phyloP scores from a whole-genome alignment of 2,113 vertebrate genomes.

The Panurus biarmicus region DNA sequence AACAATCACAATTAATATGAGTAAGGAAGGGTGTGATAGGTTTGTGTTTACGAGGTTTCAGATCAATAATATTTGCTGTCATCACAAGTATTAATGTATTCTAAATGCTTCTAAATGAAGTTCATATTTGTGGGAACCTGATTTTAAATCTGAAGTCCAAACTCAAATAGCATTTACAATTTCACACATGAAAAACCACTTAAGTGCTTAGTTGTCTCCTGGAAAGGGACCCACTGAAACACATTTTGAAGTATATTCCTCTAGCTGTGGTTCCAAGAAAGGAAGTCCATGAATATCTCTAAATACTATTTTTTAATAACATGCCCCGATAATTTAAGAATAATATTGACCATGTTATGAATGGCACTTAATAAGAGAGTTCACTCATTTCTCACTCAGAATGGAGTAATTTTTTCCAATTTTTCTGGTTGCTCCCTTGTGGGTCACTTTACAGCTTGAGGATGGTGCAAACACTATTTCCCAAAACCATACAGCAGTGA shows the following conservation, averaged over 20 bases:
- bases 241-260: not conserved
- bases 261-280: not conserved
- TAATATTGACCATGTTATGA: not conserved
- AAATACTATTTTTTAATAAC: not conserved
- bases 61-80: not conserved
- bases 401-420: not conserved
- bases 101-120: not conserved
- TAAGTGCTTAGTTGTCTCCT: not conserved
- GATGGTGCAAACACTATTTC: not conserved
- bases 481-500: not conserved
- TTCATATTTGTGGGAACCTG: not conserved
- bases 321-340: not conserved
- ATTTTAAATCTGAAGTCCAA: not conserved
- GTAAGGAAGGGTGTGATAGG: not conserved
- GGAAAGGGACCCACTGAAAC: not conserved
- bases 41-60: not conserved
- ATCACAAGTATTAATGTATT: not conserved
- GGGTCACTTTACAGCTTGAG: not conserved
- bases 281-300: not conserved
- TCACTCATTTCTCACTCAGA: not conserved
- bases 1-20: not conserved
- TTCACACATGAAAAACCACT: not conserved
- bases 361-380: not conserved
- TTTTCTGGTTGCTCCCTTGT: not conserved
- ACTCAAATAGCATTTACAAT: not conserved